These are phyloP conservation scores for Lepidotrigona ventralis DNA, from an alignment of 1,140 invertebrate species.

Conservation along the genomic window DNA sequence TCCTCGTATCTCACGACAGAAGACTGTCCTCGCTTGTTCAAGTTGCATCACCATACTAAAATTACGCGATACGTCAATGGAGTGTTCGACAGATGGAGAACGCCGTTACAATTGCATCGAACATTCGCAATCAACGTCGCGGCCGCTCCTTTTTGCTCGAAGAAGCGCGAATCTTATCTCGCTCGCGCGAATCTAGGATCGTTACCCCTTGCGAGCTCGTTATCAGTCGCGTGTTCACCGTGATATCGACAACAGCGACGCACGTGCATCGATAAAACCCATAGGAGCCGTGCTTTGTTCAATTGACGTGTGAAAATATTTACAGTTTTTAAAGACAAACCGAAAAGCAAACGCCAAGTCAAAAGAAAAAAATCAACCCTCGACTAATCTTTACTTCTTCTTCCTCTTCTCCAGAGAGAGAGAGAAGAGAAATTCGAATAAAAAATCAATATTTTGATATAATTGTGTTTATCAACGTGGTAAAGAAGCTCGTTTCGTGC, in stretches of 20 bases:
- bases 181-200: background rate
- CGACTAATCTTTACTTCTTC: background rate
- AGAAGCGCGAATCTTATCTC: constrained; percentile 9
- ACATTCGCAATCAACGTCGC: constrained; percentile 12
- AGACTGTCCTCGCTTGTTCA: constrained; percentile 9
- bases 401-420: too few species aligned
- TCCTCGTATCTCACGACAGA: background rate
- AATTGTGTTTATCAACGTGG: too few species aligned
- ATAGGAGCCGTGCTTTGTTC: background rate
- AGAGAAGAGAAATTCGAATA: too few species aligned
- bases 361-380: background rate
- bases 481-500: too few species aligned
- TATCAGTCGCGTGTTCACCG: background rate
- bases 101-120: constrained; percentile 26
- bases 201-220: background rate
- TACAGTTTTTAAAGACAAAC: too few species aligned
- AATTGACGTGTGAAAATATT: background rate
- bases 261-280: background rate
- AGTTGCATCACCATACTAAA: constrained; percentile 58
- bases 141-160: background rate
- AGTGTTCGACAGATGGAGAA: constrained; percentile 54
- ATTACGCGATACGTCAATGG: constrained; percentile 42
- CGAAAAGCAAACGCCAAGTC: background rate
- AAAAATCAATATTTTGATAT: too few species aligned
- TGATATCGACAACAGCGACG: background rate